phyloP scores from a whole-genome alignment of 2,797 vertebrate genomes.

The Onychomys leucogaster region DNA sequence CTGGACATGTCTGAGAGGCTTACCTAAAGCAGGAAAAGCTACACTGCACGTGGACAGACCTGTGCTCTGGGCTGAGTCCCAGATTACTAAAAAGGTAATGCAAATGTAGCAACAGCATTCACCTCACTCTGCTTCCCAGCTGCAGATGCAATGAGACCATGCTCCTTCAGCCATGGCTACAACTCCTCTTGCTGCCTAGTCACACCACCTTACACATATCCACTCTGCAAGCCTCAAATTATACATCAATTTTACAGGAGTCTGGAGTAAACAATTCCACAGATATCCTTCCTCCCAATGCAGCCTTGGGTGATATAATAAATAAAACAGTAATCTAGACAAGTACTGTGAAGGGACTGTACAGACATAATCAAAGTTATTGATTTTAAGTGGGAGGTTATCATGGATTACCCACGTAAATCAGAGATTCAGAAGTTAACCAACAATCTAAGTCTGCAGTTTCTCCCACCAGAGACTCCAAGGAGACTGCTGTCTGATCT shows the following conservation, averaged over 20 bases:
- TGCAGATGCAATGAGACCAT: neutral
- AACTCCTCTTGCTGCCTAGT: neutral
- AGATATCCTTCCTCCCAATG: neutral
- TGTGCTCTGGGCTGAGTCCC: neutral
- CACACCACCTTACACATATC: neutral
- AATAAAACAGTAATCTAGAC: slow-evolving; percentile 47
- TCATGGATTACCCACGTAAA: neutral
- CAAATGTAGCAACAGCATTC: neutral
- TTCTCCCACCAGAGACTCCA: neutral
- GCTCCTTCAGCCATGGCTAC: neutral
- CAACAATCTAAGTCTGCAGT: neutral
- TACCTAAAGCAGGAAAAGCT: too few relatives aligned
- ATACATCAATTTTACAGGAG: slow-evolving; percentile 19
- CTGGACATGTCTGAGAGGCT: neutral
- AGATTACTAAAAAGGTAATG: neutral
- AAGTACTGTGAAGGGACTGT: slow-evolving; percentile 30
- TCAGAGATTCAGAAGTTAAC: neutral
- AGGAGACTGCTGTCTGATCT: neutral
- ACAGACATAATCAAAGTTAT: slow-evolving; percentile 38
- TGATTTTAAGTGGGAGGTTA: slow-evolving; percentile 60
- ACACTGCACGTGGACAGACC: neutral
- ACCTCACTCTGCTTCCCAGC: neutral
- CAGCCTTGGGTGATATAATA: neutral
- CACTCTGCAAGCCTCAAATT: slow-evolving; percentile 24
- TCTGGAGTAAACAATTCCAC: neutral